Evolutionary conservation across 2,888 invertebrate genomes (phyloP).

Genomic region (Hymenopus coronatus): DNA sequence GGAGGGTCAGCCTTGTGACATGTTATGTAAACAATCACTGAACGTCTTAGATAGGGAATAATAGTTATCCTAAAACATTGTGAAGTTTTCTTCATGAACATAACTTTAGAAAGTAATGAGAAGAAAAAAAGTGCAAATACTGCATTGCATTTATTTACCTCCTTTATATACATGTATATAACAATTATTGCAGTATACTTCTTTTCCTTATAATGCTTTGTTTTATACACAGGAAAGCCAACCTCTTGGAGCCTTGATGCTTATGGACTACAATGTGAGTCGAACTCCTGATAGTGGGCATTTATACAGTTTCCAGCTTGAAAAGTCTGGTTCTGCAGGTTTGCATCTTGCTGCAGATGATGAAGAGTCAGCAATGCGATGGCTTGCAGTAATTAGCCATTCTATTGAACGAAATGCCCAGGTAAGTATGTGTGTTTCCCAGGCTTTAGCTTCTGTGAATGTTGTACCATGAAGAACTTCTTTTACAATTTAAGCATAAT

Average conservation of each 20-base stretch:
- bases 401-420: conserved; percentile 72
- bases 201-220: background rate
- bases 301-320: conserved; percentile 62
- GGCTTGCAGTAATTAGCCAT: conserved; percentile 74
- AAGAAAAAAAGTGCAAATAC: no score
- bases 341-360: conserved; percentile 79
- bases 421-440: conserved; percentile 45
- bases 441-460: no score
- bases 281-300: conserved; percentile 62
- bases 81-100: no score
- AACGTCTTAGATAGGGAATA: no score
- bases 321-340: conserved; percentile 66
- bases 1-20: no score
- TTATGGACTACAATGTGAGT: conserved; percentile 75
- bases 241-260: conserved; percentile 85
- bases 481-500: no score
- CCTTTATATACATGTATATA: no score
- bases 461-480: no score
- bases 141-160: no score
- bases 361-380: conserved; percentile 67
- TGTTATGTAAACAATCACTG: no score
- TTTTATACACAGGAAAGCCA: conserved; percentile 65
- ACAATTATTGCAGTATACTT: background rate
- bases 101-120: no score
- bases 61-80: no score